phyloP scores from a whole-genome alignment of 2,888 invertebrate genomes.

The Pinctada fucata region DNA sequence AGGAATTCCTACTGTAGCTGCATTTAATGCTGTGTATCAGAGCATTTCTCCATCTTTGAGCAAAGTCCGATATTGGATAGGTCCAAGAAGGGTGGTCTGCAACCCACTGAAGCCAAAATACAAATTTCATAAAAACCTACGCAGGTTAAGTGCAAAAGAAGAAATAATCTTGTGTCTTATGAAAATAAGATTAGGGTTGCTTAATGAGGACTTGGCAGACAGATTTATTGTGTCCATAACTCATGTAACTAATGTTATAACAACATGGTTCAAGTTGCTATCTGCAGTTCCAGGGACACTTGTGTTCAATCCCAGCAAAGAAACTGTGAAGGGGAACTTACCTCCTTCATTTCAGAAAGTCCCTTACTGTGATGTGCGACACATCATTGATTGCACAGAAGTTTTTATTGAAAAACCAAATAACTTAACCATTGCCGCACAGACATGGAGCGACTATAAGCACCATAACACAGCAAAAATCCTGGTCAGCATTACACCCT shows the following conservation, averaged over 20 bases:
- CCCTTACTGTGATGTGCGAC: conserved; percentile 22
- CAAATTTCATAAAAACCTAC: background rate
- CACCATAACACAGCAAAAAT: conserved; percentile 28
- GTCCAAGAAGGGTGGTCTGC: conserved; percentile 22
- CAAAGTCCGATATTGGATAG: conserved; percentile 21
- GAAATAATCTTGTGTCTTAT: conserved; percentile 20
- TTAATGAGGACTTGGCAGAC: conserved; percentile 16
- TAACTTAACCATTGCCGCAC: conserved; percentile 4
- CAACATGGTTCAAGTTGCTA: conserved; percentile 20
- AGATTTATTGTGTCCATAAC: conserved; percentile 19
- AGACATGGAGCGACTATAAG: conserved; percentile 33
- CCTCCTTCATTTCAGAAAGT: conserved; percentile 18
- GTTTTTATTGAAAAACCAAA: conserved; percentile 33
- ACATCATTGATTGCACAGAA: conserved; percentile 37
- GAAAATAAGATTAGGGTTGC: conserved; percentile 24
- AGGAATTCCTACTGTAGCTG: conserved; percentile 8
- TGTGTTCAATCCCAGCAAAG: conserved; percentile 22
- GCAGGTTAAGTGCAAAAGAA: conserved; percentile 17
- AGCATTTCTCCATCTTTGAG: background rate
- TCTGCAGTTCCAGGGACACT: background rate
- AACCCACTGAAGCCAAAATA: conserved; percentile 17
- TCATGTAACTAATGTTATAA: conserved; percentile 21
- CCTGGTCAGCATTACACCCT: conserved; percentile 29
- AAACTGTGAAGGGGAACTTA: conserved; percentile 23
- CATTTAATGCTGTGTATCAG: conserved; percentile 19